Conservation (phyloP, 2,113 vertebrate species). For the Oostethus manadensis region DNA sequence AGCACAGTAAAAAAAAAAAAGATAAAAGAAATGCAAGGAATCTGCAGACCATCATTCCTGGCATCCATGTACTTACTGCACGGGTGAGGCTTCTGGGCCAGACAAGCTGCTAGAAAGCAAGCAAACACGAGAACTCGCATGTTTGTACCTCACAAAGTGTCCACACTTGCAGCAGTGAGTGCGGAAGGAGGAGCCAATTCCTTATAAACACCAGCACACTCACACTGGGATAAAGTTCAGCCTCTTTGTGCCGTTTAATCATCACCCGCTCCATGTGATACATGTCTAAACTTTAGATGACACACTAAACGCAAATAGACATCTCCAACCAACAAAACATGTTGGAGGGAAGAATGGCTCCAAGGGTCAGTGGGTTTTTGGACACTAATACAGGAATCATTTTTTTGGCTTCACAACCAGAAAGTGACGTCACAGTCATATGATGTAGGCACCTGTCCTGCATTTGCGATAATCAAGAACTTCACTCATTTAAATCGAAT, state of each 20-base stretch:
- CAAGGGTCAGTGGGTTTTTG: too few relatives aligned
- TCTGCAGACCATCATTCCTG: not conserved
- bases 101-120: slow-evolving; percentile 37
- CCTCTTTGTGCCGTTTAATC: not conserved
- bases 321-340: too few relatives aligned
- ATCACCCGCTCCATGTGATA: not conserved
- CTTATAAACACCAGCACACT: slow-evolving; percentile 30
- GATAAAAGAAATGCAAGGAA: not conserved
- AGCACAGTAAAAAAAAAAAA: not conserved
- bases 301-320: too few relatives aligned
- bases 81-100: slow-evolving; percentile 46
- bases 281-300: too few relatives aligned
- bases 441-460: too few relatives aligned
- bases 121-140: slow-evolving; percentile 43
- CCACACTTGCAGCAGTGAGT: not conserved
- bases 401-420: not conserved
- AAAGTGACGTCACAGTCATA: not conserved
- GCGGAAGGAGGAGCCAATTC: not conserved
- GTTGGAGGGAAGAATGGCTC: not conserved
- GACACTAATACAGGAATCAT: not conserved
- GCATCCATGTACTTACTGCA: slow-evolving; percentile 57
- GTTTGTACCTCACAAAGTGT: not conserved
- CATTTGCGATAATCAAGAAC: too few relatives aligned
- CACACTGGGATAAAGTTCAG: not conserved
- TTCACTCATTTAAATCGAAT: too few relatives aligned